Conservation (phyloP, 2,113 vertebrate genomes). For the Leucosticte australis region DNA sequence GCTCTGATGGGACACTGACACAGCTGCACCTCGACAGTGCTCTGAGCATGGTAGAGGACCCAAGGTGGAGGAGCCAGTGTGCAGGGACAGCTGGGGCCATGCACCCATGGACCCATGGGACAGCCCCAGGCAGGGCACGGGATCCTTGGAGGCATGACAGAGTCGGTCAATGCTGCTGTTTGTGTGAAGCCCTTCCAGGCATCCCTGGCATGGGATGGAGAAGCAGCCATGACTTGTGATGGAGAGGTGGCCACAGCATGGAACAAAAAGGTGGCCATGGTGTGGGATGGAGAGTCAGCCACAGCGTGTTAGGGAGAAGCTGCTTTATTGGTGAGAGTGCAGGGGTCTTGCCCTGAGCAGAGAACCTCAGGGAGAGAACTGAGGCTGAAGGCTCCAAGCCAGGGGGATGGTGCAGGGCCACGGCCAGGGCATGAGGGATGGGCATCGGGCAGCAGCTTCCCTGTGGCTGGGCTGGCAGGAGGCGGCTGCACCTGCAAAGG, state of each 20-base stretch:
- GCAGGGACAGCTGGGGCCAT: background rate
- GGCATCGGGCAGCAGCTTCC: background rate
- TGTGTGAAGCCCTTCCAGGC: background rate
- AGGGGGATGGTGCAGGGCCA: background rate
- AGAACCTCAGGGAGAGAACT: background rate
- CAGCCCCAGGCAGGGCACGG: background rate
- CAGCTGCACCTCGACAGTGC: fast-evolving
- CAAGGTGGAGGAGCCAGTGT: background rate
- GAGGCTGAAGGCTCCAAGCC: background rate
- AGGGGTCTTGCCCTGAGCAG: background rate
- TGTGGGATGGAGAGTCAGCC: background rate
- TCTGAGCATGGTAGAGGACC: background rate
- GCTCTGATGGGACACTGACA: fast-evolving
- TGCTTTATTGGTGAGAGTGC: slow-evolving; percentile 51
- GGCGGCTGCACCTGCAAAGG: background rate
- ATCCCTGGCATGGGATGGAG: background rate
- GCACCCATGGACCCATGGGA: background rate
- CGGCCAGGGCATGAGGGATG: background rate
- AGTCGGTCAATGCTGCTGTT: fast-evolving
- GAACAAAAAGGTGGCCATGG: background rate
- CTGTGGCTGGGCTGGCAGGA: background rate
- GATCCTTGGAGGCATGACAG: background rate
- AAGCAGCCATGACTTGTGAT: fast-evolving
- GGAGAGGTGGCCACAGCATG: background rate
- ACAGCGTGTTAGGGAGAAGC: background rate